Evolutionary conservation across 2,797 vertebrate genomes (phyloP), one percentile per base, ranked within the genome.

Genomic region (Pagetopsis macropterus): DNA sequence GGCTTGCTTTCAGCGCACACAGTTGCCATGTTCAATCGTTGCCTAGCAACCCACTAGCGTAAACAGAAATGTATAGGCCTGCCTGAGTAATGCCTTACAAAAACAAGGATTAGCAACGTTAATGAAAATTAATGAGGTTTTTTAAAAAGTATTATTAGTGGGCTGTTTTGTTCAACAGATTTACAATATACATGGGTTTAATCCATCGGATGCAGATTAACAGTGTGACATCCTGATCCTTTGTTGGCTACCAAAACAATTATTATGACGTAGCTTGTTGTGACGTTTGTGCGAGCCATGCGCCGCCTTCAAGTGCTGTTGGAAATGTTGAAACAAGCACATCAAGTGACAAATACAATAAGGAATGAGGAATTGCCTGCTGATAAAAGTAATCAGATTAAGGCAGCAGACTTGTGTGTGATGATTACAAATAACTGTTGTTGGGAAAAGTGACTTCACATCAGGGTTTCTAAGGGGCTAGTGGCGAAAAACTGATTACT

Each of bases 11-110:
- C 55, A 48, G 16, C 64, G 63, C 50, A 40, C 68, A 64, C 49
- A 49, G 65, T 75, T 75, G 62, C 55, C 48, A 55, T 84, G 87
- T 83, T 70, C 58, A 55, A 16, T 9, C 65, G 94, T 95, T 91
- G 92, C 94, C 69, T 76, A 83, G 94, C 90, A 94, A 95, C 94
- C 64, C 69, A 59, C 45, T 60, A 54, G 48, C 49, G 86, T 90
- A 89, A 89, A 90, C 90, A 91, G 8, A 81, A 15, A 58, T 2
- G 56, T 40, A 21, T 52, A 1, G 67, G 41, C 43, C 6, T 15
- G 41, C 14, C 1, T 33, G 48, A 44, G 11, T 2, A 37, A 1
- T 0, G 15, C 15, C 46, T 51, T 1, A 61, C 5, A 45, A 14
- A 64, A 50, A 23, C 12, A 11, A 8, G 5, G 45, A 23, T 40